A percentile compares a stretch with the other conserved stretches of the same genome.
Conservation (phyloP, 2,113 vertebrate species). For the Odontophorus gujanensis region DNA sequence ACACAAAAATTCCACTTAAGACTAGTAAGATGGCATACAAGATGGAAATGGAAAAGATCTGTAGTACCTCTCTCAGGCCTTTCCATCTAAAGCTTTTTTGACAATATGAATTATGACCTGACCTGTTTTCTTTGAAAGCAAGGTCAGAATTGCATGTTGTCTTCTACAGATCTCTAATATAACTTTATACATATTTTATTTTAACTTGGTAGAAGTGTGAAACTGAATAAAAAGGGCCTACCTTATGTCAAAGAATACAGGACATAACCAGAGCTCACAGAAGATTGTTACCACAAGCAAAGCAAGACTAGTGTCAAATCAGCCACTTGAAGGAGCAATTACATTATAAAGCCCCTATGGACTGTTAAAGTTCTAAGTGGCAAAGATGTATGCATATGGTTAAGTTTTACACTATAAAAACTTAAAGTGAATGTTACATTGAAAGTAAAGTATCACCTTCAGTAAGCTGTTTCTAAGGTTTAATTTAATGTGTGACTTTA, state of each 20-base stretch:
- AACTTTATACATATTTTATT: background rate
- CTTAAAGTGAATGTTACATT: conserved; percentile 1
- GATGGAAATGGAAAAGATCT: background rate
- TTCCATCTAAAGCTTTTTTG: background rate
- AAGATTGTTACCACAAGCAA: background rate
- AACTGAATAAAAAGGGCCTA: background rate
- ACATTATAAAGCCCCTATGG: background rate
- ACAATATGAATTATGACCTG: background rate
- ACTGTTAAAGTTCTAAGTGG: background rate
- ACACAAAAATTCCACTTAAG: background rate
- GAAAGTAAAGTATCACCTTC: background rate
- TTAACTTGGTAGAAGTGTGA: background rate
- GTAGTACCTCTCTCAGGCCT: background rate
- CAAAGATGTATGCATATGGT: background rate
- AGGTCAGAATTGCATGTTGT: background rate
- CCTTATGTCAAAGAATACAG: background rate
- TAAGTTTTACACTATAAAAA: background rate
- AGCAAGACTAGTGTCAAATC: background rate
- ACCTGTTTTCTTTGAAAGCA: background rate
- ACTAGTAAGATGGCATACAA: background rate
- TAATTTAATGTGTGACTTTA: background rate
- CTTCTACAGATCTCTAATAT: background rate
- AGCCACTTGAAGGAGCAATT: background rate
- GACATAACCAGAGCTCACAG: background rate
- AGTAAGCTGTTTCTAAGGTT: background rate